Evolutionary conservation across 2,888 invertebrate species (phyloP), one percentile per base, ranked within the genome.

Genomic region (Geotrupes spiniger): DNA sequence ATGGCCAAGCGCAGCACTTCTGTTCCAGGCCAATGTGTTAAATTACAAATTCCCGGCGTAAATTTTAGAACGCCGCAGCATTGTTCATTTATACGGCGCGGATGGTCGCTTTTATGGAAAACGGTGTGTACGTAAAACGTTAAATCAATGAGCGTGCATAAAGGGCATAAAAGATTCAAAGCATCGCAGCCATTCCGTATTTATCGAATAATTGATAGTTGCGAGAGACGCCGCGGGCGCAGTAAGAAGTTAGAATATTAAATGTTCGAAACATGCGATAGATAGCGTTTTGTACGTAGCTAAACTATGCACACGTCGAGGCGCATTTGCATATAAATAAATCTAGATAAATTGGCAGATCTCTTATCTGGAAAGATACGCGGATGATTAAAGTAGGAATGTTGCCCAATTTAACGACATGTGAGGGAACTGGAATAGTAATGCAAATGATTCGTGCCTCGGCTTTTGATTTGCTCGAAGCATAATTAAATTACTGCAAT

Each of bases 131-230:
- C 31, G 21, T 17, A 21, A 36, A 36, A 28, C 25, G 15, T 11
- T 41, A 36, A 40, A 46, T 46, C 46, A 33, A 28, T 25, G 27
- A 27, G 36, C 36, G 26, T 15, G 33, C 26, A 45, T 17, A 28
- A 45, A 11, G 21, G 38, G 12, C 15, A 45, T 37, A 45, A 38
- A 14, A 26, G 28, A 28, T 38, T 37, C 21, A 45, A 10, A 36
- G 15, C 11, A 36, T 28, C 26, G 33, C 28, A 27, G 12, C 27
- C 36, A 27, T 27, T 46, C 33, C 46, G 16, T 25, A 10, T 46
- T 33, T 40, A 16, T 38, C 31, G 17, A 46, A 46, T 46, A 46
- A 45, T 40, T 39, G 40, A 46, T 46, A 40, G 36, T 31, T 40
- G 25, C 39, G 33, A 17, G 33, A 39, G 33, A 21, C 27, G 11